phyloP scores from a whole-genome alignment of 2,888 invertebrate species.

The Agonopterix alstromeriana region DNA sequence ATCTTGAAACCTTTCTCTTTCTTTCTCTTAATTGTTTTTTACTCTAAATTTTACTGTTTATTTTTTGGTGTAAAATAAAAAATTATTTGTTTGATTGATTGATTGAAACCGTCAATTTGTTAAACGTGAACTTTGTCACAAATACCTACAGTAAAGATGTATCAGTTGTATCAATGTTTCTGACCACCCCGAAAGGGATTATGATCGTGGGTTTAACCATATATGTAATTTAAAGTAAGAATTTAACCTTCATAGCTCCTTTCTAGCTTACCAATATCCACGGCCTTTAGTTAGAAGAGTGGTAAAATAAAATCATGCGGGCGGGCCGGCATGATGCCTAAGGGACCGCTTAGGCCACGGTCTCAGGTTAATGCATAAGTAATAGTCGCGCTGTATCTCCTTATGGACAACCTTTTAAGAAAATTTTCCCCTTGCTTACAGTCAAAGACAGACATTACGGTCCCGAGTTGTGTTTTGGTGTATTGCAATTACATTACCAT shows the following conservation, averaged over 20 bases:
- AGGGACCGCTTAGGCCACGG: conserved; percentile 66
- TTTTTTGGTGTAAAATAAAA: no score
- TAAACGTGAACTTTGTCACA: no score
- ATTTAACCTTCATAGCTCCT: not conserved
- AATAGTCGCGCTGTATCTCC: conserved; percentile 51
- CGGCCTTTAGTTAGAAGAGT: conserved; percentile 10
- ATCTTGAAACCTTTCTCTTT: no score
- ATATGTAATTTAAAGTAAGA: no score
- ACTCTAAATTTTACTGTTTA: no score
- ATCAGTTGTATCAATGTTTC: no score
- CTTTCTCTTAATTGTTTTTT: no score
- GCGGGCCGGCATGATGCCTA: conserved; percentile 38
- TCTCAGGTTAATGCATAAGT: conserved; percentile 75
- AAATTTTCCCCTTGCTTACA: conserved; percentile 30
- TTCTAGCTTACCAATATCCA: not conserved
- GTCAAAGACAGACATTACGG: conserved; percentile 9
- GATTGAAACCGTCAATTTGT: no score
- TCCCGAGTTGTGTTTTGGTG: conserved; percentile 1
- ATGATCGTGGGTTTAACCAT: no score
- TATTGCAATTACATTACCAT: conserved; percentile 15
- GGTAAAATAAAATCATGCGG: conserved; percentile 20
- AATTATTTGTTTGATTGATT: no score
- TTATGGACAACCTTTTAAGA: conserved; percentile 48
- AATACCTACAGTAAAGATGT: no score
- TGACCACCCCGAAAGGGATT: no score